Base-by-base conservation (phyloP, 2,797 vertebrate species). In the Botia kubotai region DNA sequence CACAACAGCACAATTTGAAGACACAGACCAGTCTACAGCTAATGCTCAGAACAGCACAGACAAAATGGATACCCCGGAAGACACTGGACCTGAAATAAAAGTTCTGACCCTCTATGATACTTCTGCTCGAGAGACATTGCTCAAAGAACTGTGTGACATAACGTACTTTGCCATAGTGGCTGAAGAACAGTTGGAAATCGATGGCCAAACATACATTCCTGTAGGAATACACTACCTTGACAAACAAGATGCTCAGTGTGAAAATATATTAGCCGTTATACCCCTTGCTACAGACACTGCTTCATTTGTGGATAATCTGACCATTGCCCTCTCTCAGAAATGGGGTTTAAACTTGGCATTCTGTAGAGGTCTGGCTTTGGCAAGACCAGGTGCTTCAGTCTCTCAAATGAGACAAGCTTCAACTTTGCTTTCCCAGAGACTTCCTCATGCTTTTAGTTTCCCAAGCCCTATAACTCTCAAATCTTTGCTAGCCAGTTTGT, bases 261-360 rank as follows among this genome's bases (percentile, higher is more conserved):
- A 95, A 84, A 94, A 94, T 72, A 91, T 92, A 0, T 72, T 95
- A 81, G 93, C 93, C 16, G 92, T 95, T 57, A 87, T 95, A 68
- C 93, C 93, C 0, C 90, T 92, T 17, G 43, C 19, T 8, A 84
- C 89, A 72, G 91, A 94, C 84, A 43, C 89, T 0, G 55, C 29
- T 11, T 80, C 80, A 19, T 92, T 94, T 11, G 81, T 89, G 0
- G 92, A 93, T 1, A 79, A 88, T 13, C 84, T 95, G 19, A 93
- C 92, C 75, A 86, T 83, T 0, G 85, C 89, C 0, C 88, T 95
- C 68, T 92, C 94, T 50, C 92, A 94, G 81, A 95, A 94, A 58
- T 95, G 93, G 92, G 94, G 94, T 12, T 91, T 95, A 23, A 93
- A 94, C 85, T 93, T 95, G 93, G 92, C 89, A 74, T 92, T 89